Evolutionary conservation across 2,113 vertebrate species (phyloP), one percentile per base, ranked within the genome.

Genomic region (Clinocottus analis): DNA sequence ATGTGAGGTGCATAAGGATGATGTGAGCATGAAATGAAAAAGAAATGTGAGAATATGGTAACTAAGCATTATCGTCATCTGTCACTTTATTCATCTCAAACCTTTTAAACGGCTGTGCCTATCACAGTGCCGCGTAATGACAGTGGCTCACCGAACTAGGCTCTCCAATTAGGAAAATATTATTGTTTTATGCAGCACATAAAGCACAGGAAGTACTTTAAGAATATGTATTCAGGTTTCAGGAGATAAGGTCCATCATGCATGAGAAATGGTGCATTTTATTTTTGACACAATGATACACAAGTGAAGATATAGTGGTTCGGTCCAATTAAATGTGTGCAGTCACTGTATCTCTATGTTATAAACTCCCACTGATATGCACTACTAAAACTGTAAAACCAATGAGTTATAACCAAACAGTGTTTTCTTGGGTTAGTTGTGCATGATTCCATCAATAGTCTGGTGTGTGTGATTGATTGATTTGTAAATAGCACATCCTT

Each of bases 391-490:
- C 4, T 41, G 25, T 3, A 1, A 43, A 61, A 16, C 21, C 21
- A 47, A 65, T 17, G n/a, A 39, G 13, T 45, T 41, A 12, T 49
- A 51, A 51, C 5, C 62, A 63, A 56, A 33, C 1, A 17, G 35
- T n/a, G 4, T 72, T 41, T 66, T 19, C 66, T 59, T n/a, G 64
- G 45, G 39, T 51, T 25, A 41, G 27, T 11, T 66, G 59, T 25
- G 67, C 21, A 65, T 39, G n/a, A 41, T 23, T 70, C 49, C 51
- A 2, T 69, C 66, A 64, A 13, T 64, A 56, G 33, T 72, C 37
- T 51, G 29, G 53, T 68, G 8, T 55, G 10, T 55, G 51, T 55
- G 51, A 25, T 25, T 53, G 33, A 31, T 14, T 51, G 23, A 69
- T n/a, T 61, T 47, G 13, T 23, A 17, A 17, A 60, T 45, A 25